phyloP scores from a whole-genome alignment of 2,888 invertebrate species.

The Carcina quercana region DNA sequence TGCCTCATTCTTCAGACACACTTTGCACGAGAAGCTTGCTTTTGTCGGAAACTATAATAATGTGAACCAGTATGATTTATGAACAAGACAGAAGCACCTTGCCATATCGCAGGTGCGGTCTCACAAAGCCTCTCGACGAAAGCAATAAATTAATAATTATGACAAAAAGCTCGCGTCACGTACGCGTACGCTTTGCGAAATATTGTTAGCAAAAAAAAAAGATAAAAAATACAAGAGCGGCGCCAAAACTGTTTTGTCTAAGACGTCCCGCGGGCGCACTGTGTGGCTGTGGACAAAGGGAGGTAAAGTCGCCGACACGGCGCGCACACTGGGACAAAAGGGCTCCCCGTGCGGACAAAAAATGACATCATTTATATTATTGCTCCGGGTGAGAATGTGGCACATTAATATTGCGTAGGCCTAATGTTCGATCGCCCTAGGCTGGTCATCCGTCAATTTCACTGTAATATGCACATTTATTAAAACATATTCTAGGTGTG shows the following conservation, averaged over 20 bases:
- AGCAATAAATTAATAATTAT: conserved; percentile 72
- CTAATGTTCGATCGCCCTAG: conserved; percentile 64
- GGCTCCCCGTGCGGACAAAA: conserved; percentile 62
- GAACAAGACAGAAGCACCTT: conserved; percentile 63
- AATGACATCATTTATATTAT: conserved; percentile 75
- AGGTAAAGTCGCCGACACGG: conserved; percentile 49
- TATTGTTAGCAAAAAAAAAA: conserved; percentile 22
- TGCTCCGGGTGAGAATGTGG: conserved; percentile 67
- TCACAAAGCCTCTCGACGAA: conserved; percentile 52
- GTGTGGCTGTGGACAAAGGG: conserved; percentile 45
- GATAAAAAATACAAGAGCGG: conserved; percentile 50
- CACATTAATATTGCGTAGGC: conserved; percentile 68
- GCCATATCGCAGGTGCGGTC: conserved; percentile 49
- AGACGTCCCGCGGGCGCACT: conserved; percentile 53
- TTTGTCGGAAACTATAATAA: no score
- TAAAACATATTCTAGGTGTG: no score
- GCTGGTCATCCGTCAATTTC: conserved; percentile 43
- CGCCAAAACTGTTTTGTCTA: conserved; percentile 69
- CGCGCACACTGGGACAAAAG: conserved; percentile 52
- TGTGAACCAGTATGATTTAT: conserved; percentile 65
- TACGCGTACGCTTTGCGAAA: conserved; percentile 45
- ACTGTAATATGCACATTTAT: no score
- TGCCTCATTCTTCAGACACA: no score
- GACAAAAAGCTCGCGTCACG: conserved; percentile 53
- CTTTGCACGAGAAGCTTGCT: no score